Evolutionary conservation across 1,140 invertebrate species (phyloP), one percentile per base, ranked within the genome.

Genomic region (Eupeodes corollae): DNA sequence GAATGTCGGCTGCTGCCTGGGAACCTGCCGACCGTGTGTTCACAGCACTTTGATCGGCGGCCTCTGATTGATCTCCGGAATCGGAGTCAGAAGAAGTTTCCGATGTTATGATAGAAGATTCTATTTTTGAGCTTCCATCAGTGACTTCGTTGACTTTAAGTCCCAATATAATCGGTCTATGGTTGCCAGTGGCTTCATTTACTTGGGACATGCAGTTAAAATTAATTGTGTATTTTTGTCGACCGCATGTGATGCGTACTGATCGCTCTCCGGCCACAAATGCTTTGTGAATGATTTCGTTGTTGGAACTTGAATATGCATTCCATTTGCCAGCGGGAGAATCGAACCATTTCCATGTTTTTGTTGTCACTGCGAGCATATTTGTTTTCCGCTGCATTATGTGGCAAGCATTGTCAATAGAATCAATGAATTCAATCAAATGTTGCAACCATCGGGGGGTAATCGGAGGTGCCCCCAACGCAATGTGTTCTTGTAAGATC

Each of bases 341-440:
- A 62, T 92, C 88, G 66, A 88, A 91, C 87, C 87, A 91, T 57
- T 88, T 86, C 89, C 88, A 92, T 2, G 76, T 65, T 37, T 79
- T 75, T 38, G 72, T 74, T 19, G 72, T 77, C 52, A 84, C 82
- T 51, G 78, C 75, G 47, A 84, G 78, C 71, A 90, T 82, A 6
- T 79, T 71, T 21, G 76, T 72, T 61, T 86, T 86, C 32, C 87
- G 71, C 48, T 79, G 76, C 0, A 83, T 80, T 5, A 80, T 75
- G 42, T 83, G 72, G 15, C 83, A 78, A 10, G 88, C 79, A 68
- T 89, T 91, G 47, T 91, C 86, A 56, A 86, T 80, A 19, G 86
- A 74, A 64, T 93, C 88, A 15, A 93, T 75, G 0, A 91, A 68
- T 2, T 91, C 68, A 2, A 91, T 65, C 1, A 88, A 58, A 0